Evolutionary conservation across 2,888 invertebrate species (phyloP), one percentile per base, ranked within the genome.

Genomic region (Morinoia aosen): DNA sequence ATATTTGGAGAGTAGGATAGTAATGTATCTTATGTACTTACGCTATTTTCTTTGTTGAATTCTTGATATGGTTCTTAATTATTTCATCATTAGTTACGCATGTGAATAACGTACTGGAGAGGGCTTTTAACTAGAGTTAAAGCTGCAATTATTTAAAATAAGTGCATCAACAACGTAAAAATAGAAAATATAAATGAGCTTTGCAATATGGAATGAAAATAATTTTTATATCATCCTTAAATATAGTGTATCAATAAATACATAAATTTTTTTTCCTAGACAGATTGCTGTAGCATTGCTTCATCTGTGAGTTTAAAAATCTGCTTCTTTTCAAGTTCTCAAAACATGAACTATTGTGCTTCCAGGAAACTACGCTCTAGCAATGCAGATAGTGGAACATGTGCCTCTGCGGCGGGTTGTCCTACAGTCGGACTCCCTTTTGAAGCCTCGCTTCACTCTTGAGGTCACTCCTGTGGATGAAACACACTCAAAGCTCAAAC

Each of bases 281-380:
- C 33, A 16, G 3, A 10, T 12, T 76, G 8, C 33, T 16, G 76
- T 76, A 3, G 8, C 76, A 76, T 25, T 76, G 33, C 25, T 76
- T 33, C 25, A 12, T 16, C 12, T 61, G 33, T 76, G 7, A 25
- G 7, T 76, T 76, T 16, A 19, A 76, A 12, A 3, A 33, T n/a
- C 33, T 76, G 33, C n/a, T 88, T 88, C 25, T 88, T 5, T 88
- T 88, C 11, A 33, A 3, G 8, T 88, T 88, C 39, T 11, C 11
- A 39, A 12, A 88, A 19, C 25, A 19, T n/a, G 88, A 88, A 39
- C n/a, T 11, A 19, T 96, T 90, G 56, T 39, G 39, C 91, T 61
- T 64, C 16, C 95, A 96, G 96, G 96, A 16, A 96, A 96, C 48
- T 96, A 96, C 95, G 95, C 95, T 5, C 95, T 96, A 95, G 91